phyloP scores from a whole-genome alignment of 2,888 invertebrate species.

The Smittia sp. region DNA sequence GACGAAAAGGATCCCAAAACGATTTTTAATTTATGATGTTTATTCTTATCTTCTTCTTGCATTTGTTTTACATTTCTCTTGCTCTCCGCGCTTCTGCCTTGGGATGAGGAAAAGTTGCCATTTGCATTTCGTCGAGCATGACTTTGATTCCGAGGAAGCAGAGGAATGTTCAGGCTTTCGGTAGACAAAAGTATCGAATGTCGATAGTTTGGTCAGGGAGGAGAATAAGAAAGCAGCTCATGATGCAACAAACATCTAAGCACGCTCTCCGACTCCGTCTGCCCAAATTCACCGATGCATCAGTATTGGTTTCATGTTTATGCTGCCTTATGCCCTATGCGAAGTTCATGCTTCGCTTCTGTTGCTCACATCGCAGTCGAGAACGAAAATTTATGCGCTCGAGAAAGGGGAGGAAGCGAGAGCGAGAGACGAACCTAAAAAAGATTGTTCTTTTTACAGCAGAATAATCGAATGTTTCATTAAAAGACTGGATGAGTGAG shows the following conservation, averaged over 20 bases:
- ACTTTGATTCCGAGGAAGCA: too few relatives aligned
- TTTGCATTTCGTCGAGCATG: not conserved
- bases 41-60: not conserved
- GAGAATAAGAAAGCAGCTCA: too few relatives aligned
- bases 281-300: not conserved
- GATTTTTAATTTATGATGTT: not conserved
- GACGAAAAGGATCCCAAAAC: not conserved
- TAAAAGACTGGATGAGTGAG: not conserved
- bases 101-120: not conserved
- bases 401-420: not conserved
- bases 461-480: slow-evolving; percentile 18
- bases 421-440: not conserved
- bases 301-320: not conserved
- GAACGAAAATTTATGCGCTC: not conserved
- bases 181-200: too few relatives aligned
- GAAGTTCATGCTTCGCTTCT: slow-evolving; percentile 12
- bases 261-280: too few relatives aligned
- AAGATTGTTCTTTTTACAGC: slow-evolving; percentile 6
- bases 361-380: slow-evolving; percentile 5
- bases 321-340: not conserved
- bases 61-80: not conserved
- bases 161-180: too few relatives aligned
- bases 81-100: not conserved
- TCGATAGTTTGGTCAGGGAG: too few relatives aligned
- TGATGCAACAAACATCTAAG: too few relatives aligned